Evolutionary conservation across 2,888 invertebrate genomes (phyloP).

Genomic region (Microctonus hyperodae): DNA sequence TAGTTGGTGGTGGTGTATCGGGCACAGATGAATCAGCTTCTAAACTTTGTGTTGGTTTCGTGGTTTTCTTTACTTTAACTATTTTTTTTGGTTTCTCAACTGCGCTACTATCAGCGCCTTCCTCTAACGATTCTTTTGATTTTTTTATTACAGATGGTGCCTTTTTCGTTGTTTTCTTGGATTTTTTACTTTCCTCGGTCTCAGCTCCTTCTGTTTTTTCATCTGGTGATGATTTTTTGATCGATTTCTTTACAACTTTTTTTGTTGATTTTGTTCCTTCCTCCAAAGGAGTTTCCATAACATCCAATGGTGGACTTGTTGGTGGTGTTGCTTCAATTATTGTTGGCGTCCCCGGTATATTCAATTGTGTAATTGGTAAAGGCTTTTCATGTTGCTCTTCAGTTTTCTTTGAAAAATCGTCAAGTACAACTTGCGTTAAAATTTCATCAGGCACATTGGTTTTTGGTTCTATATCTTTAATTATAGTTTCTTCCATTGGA

Average conservation of each 20-base stretch:
- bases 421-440: neutral
- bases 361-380: conserved; percentile 49
- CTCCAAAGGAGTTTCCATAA: conserved; percentile 23
- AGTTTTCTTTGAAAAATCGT: conserved; percentile 4
- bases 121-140: conserved; percentile 45
- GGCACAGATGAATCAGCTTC: conserved; percentile 62
- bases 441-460: neutral
- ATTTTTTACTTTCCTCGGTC: conserved; percentile 52
- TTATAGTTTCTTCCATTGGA: conserved; percentile 21
- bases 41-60: conserved; percentile 55
- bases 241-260: conserved; percentile 40
- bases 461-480: conserved; percentile 22
- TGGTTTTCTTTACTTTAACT: conserved; percentile 65
- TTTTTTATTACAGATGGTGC: conserved; percentile 45
- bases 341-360: conserved; percentile 51
- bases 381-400: conserved; percentile 34
- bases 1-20: conserved; percentile 65
- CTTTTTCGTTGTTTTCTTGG: conserved; percentile 64
- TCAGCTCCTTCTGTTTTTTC: conserved; percentile 47
- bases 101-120: conserved; percentile 42
- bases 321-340: conserved; percentile 53
- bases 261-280: conserved; percentile 32
- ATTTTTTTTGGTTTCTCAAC: conserved; percentile 63
- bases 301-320: conserved; percentile 48
- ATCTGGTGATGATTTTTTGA: conserved; percentile 42